Conservation (phyloP, 2,888 invertebrate species). For the Agrenia bidenticulata region DNA sequence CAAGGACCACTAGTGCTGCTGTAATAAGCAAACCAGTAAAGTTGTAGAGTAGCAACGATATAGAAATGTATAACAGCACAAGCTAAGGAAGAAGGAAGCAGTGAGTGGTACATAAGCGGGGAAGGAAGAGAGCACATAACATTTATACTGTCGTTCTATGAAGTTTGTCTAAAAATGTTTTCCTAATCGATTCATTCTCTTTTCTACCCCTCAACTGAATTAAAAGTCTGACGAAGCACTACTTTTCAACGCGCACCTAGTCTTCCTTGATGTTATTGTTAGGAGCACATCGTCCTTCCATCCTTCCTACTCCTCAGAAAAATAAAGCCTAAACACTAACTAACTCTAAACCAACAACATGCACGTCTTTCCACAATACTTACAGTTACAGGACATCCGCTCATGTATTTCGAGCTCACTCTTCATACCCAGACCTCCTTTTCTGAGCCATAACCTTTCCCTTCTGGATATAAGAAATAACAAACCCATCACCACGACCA, state of each 20-base stretch:
- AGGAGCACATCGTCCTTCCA: constrained; percentile 27
- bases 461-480: neutral
- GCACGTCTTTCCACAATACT: too few species aligned
- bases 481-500: constrained; percentile 7
- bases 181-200: constrained; percentile 47
- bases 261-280: constrained; percentile 39
- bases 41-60: neutral
- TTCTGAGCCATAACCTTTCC: constrained; percentile 5
- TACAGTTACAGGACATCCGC: too few species aligned
- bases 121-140: constrained; percentile 30
- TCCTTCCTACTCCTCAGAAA: neutral
- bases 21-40: neutral
- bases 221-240: constrained; percentile 25
- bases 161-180: constrained; percentile 50
- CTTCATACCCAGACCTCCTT: constrained; percentile 1
- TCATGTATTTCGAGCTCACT: constrained; percentile 21
- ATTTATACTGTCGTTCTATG: constrained; percentile 44
- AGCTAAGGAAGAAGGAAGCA: too few species aligned
- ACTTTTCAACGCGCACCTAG: constrained; percentile 8
- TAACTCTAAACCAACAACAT: constrained; percentile 24
- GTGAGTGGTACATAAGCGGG: neutral
- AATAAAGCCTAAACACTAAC: constrained; percentile 19
- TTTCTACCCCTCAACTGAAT: constrained; percentile 21
- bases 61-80: too few species aligned
- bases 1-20: neutral